Base-by-base conservation (phyloP, 2,113 vertebrate genomes). In the Thymallus thymallus region DNA sequence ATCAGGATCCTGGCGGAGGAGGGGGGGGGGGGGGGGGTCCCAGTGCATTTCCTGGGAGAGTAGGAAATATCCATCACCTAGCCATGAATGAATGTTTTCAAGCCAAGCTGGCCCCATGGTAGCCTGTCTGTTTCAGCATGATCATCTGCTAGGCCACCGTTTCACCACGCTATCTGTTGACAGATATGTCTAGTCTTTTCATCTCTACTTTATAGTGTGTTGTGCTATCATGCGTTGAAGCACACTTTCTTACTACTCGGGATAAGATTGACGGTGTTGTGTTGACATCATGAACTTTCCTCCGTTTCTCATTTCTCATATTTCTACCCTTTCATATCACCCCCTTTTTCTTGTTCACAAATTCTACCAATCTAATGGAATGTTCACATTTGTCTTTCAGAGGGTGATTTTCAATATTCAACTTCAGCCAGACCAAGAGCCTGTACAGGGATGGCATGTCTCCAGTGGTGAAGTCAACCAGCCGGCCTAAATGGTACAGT, bases 361-460 rank as follows among this genome's bases (percentile, higher is more conserved):
- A 14, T 18, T 51, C 48, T 51, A 18, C 35, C 35, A 69, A 23
- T 73, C 13, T 71, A 20, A 30, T 18, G n/a, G 12, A 3, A 6
- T 84, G 20, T 74, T 76, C 56, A 23, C 48, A 51, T 26, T 84
- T 86, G 71, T 89, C 63, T 94, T 93, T 74, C 90, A 99, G 98
- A 96, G 97, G 79, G 95, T 98, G 24, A 98, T 98, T 90, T 99
- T 99, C 91, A 98, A 98, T 69, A 93, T 99, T 99, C 81, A 99
- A 99, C 94, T 99, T 98, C 92, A 98, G 97, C 81, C 99, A 99
- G 92, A 99, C 97, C 74, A 99, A 98, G 91, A 99, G 98, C 85
- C 94, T 99, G 73, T 99, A 99, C 55, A 93, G 98, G 92, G 97
- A 99, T 84, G 97, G 98, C 45, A 99, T 99, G 98, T 93, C 97